A percentile compares a stretch with the other conserved stretches of the same genome.
These are phyloP conservation scores for Lagopus leucura DNA, from an alignment of 2,113 vertebrate species.

Conservation along the genomic window DNA sequence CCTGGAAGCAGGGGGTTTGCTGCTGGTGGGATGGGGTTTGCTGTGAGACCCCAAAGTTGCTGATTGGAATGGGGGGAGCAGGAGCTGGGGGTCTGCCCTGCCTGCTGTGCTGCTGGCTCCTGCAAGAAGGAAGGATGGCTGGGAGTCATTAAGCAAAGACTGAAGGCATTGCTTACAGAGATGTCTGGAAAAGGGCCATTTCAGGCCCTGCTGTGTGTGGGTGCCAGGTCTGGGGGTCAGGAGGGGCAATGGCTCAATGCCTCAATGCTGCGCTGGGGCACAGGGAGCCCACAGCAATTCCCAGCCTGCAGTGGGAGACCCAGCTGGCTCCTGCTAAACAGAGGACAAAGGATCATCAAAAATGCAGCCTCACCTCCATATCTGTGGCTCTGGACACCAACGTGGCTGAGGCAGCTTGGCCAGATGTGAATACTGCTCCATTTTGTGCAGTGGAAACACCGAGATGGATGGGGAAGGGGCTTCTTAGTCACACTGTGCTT, in stretches of 20 bases:
- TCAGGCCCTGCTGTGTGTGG: conserved; percentile 39
- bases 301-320: not conserved
- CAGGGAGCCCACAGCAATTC: not conserved
- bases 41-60: not conserved
- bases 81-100: not conserved
- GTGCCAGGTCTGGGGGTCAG: conserved; percentile 45
- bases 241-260: conserved; percentile 21
- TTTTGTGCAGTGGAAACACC: not conserved
- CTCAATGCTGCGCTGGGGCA: not conserved
- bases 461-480: not conserved
- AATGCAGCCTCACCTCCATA: not conserved
- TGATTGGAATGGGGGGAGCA: not conserved
- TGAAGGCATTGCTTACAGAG: conserved; percentile 56
- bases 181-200: conserved; percentile 64
- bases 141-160: conserved; percentile 58
- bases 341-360: not conserved
- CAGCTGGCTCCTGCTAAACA: not conserved
- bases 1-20: not conserved
- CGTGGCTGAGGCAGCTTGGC: rapidly evolving
- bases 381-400: not conserved
- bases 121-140: conserved; percentile 42
- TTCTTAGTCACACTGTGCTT: not conserved
- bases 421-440: rapidly evolving
- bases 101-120: conserved; percentile 39
- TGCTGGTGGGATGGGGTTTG: not conserved